Evolutionary conservation across 2,113 vertebrate species (phyloP).

Genomic region (Genyomyrus donnyi): DNA sequence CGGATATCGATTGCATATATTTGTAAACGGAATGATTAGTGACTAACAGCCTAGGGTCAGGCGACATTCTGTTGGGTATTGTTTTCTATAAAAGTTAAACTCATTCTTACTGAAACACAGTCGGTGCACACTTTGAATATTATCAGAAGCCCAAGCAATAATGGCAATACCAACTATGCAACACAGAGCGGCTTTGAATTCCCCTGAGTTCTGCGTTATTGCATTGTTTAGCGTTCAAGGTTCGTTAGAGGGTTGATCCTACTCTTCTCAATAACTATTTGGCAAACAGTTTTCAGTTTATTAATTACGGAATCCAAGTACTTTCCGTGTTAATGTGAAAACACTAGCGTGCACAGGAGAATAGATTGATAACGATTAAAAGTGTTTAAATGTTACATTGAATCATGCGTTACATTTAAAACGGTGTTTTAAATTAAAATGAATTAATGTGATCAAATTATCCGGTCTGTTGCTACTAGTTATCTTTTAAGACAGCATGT

Average conservation of each 20-base stretch:
- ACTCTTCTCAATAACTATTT: background rate
- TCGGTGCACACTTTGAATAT: background rate
- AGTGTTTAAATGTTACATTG: background rate
- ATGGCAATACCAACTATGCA: conserved; percentile 58
- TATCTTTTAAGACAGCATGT: background rate
- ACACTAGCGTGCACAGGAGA: background rate
- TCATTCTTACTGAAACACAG: background rate
- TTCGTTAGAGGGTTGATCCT: background rate
- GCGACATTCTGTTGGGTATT: background rate
- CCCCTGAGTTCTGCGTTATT: background rate
- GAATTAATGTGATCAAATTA: background rate
- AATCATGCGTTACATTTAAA: background rate
- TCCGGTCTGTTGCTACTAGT: background rate
- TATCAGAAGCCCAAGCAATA: conserved; percentile 43
- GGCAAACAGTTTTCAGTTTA: conserved; percentile 11
- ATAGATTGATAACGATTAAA: background rate
- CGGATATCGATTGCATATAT: background rate
- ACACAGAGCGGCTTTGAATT: conserved; percentile 31
- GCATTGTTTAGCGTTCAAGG: conserved; percentile 7
- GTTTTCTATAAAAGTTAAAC: background rate
- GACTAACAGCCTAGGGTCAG: background rate
- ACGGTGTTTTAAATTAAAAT: background rate
- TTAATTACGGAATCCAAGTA: background rate
- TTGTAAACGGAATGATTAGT: background rate
- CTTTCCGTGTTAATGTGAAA: background rate